Evolutionary conservation across 2,888 invertebrate genomes (phyloP), one percentile per base, ranked within the genome.

Genomic region (Odontocerum albicorne): DNA sequence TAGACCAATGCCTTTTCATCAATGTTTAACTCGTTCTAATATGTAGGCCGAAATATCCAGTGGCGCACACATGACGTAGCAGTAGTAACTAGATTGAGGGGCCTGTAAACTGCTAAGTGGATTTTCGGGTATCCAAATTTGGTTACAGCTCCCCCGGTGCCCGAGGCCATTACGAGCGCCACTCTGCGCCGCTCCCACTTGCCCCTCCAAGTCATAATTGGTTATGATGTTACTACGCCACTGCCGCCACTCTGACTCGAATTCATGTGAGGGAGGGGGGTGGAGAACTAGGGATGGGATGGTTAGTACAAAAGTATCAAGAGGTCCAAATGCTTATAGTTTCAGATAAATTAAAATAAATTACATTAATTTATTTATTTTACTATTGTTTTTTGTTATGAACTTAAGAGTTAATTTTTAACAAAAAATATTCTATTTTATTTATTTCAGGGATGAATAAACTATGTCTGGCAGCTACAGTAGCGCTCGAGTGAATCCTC

Each of bases 41-140:
- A n/a, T n/a, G n/a, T n/a, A n/a, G n/a, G n/a, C n/a, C n/a, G n/a
- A n/a, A 44, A 44, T 44, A 13, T 20, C 31, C 35, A 35, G 35
- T 35, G 35, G 35, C 35, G 35, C 15, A 42, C 44, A 20, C 32
- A 44, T 27, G 38, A 15, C 27, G 46, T 32, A 19, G 21, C n/a
- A n/a, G n/a, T n/a, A n/a, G n/a, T n/a, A n/a, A n/a, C n/a, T n/a
- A 22, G 38, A 22, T 21, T 13, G 46, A 44, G 27, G 27, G 44
- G 19, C 31, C 46, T 38, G 31, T 44, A 39, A 44, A 47, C 19
- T 32, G 54, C 70, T 76, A 74, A 76, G 76, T 76, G 73, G 73
- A 72, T 75, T 74, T 74, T 72, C 73, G 73, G 74, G 73, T 74
- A 66, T 65, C 67, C 71, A 66, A 70, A 71, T 74, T 73, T 70